Evolutionary conservation across 2,797 vertebrate genomes (phyloP).

Genomic region (Pangasius larnaudii): DNA sequence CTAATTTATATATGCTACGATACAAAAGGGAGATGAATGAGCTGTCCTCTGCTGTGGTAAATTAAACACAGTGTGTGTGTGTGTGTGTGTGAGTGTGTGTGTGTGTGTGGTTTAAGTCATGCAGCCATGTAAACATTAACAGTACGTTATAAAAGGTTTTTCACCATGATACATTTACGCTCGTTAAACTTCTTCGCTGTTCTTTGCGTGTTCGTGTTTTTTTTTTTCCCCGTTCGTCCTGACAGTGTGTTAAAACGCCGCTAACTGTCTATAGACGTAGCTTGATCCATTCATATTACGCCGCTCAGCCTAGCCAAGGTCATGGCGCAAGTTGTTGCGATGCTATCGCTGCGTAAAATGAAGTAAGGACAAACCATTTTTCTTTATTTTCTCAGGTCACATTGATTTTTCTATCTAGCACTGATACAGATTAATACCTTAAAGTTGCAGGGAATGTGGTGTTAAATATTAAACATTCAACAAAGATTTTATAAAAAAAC

Average conservation of each 20-base stretch:
- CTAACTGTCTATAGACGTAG: background rate
- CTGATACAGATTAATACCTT: background rate
- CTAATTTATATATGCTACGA: conserved; percentile 71
- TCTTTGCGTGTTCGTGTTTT: conserved; percentile 34
- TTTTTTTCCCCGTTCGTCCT: background rate
- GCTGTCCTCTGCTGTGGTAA: conserved; percentile 60
- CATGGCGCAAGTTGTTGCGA: background rate
- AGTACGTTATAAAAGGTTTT: conserved; percentile 62
- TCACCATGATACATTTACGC: conserved; percentile 66
- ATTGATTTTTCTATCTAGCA: no score
- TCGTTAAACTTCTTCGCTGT: conserved; percentile 65
- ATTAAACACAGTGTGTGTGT: conserved; percentile 66
- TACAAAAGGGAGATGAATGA: conserved; percentile 72
- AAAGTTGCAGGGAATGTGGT: background rate
- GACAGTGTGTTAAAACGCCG: background rate
- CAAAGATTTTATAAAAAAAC: background rate
- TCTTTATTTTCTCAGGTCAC: background rate
- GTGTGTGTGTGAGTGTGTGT: conserved; percentile 23
- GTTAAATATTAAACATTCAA: background rate
- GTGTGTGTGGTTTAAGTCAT: background rate
- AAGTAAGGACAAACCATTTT: background rate
- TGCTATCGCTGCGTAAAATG: background rate
- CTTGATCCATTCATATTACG: no score
- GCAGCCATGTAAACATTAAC: conserved; percentile 41
- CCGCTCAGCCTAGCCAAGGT: background rate